Evolutionary conservation across 2,888 invertebrate species (phyloP).

Genomic region (Magallana nippona): DNA sequence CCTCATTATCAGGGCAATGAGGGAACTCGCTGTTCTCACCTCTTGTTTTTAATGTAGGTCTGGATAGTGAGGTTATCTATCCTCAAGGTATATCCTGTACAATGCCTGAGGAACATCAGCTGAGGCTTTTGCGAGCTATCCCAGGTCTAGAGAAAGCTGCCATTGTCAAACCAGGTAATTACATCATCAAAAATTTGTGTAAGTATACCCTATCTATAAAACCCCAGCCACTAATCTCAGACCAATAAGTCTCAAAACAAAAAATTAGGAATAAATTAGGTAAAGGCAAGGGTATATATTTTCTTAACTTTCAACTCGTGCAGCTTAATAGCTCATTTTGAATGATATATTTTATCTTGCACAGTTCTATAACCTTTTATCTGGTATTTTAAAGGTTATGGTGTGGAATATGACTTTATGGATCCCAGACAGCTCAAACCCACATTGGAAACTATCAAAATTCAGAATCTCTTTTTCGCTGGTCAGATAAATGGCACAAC

Average conservation of each 20-base stretch:
- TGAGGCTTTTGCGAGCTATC: slow-evolving; percentile 85
- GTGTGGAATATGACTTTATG: slow-evolving; percentile 93
- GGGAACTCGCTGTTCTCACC: background rate
- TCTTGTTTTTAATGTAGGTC: slow-evolving; percentile 74
- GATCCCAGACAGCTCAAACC: slow-evolving; percentile 89
- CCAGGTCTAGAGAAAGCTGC: slow-evolving; percentile 88
- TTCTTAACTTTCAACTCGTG: too few species aligned
- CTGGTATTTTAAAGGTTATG: slow-evolving; percentile 83
- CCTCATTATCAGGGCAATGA: too few species aligned
- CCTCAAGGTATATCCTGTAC: slow-evolving; percentile 93
- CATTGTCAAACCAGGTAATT: slow-evolving; percentile 84
- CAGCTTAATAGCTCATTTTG: too few species aligned
- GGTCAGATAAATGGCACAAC: slow-evolving; percentile 92
- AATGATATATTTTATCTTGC: background rate
- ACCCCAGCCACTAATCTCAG: too few species aligned
- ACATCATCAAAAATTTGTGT: too few species aligned
- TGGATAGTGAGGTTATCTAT: slow-evolving; percentile 88
- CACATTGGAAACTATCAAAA: slow-evolving; percentile 87
- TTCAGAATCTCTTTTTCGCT: slow-evolving; percentile 88
- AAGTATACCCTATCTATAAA: too few species aligned
- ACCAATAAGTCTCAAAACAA: too few species aligned
- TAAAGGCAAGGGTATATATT: too few species aligned
- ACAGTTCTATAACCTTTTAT: background rate
- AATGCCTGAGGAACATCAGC: slow-evolving; percentile 88
- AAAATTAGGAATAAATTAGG: too few species aligned